These are phyloP conservation scores for Chiroxiphia lanceolata DNA, from an alignment of 2,797 vertebrate genomes.

Conservation along the genomic window DNA sequence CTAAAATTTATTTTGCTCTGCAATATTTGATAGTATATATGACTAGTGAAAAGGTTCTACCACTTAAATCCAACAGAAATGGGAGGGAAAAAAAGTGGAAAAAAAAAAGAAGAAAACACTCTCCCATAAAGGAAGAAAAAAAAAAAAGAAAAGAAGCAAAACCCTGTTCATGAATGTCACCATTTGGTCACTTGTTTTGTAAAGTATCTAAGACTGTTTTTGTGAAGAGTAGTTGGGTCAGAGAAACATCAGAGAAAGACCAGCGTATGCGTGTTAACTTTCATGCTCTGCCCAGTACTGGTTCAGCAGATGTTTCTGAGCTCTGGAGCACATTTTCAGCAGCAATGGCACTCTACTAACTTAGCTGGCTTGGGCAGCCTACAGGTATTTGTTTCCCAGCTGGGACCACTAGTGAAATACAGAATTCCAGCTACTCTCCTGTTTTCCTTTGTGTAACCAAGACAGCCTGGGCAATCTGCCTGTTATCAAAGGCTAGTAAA, in stretches of 20 bases:
- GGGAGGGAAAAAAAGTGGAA: rapidly evolving
- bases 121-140: neutral
- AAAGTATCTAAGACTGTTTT: neutral
- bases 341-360: neutral
- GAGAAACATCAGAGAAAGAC: neutral
- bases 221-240: neutral
- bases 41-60: neutral
- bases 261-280: neutral
- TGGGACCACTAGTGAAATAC: neutral
- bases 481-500: neutral
- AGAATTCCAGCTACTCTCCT: neutral
- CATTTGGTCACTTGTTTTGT: neutral
- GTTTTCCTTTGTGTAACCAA: neutral
- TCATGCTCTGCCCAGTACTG: neutral
- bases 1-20: neutral
- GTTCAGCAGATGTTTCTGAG: neutral
- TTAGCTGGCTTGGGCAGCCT: neutral
- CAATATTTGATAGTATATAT: neutral
- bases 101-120: neutral
- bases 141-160: neutral
- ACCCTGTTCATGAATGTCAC: neutral
- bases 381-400: neutral
- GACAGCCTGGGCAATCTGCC: neutral
- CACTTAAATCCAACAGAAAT: neutral
- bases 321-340: neutral